phyloP scores from a whole-genome alignment of 2,888 invertebrate genomes.

The Globia sparganii region DNA sequence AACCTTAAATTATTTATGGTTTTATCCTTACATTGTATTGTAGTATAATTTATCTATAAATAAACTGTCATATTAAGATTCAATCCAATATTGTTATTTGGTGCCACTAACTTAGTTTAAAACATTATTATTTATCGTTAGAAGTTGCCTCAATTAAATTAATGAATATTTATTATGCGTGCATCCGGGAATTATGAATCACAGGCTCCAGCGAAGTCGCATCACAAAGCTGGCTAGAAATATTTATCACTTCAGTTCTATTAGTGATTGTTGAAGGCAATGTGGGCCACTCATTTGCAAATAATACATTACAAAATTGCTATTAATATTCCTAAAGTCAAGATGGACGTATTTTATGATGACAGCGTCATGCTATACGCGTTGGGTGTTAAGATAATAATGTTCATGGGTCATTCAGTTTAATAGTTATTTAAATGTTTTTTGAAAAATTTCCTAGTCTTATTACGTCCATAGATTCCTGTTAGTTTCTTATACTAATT shows the following conservation, averaged over 20 bases:
- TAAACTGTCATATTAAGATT: neutral
- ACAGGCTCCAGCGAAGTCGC: constrained; percentile 29
- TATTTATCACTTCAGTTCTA: constrained; percentile 46
- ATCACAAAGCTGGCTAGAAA: constrained; percentile 36
- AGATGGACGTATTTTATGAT: constrained; percentile 35
- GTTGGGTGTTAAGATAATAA: constrained; percentile 26
- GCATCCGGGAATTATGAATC: constrained; percentile 75
- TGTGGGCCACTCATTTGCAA: constrained; percentile 44
- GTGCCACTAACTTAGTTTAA: constrained; percentile 50
- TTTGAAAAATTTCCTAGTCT: constrained; percentile 24
- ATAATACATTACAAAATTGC: constrained; percentile 29
- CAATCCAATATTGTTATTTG: neutral
- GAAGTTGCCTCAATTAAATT: constrained; percentile 57
- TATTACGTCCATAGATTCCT: constrained; percentile 12
- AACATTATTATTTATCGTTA: constrained; percentile 52
- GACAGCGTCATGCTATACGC: constrained; percentile 10
- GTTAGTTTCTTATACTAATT: constrained; percentile 6
- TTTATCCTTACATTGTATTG: constrained; percentile 1
- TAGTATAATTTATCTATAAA: constrained; percentile 2
- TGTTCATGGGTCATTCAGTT: constrained; percentile 44
- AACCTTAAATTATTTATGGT: neutral
- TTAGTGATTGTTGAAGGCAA: constrained; percentile 40
- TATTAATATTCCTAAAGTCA: constrained; percentile 33
- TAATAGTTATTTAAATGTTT: constrained; percentile 34
- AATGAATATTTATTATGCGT: constrained; percentile 76